These are phyloP conservation scores for Sebastes cheni DNA, from an alignment of 2,797 vertebrate species.

Conservation along the genomic window DNA sequence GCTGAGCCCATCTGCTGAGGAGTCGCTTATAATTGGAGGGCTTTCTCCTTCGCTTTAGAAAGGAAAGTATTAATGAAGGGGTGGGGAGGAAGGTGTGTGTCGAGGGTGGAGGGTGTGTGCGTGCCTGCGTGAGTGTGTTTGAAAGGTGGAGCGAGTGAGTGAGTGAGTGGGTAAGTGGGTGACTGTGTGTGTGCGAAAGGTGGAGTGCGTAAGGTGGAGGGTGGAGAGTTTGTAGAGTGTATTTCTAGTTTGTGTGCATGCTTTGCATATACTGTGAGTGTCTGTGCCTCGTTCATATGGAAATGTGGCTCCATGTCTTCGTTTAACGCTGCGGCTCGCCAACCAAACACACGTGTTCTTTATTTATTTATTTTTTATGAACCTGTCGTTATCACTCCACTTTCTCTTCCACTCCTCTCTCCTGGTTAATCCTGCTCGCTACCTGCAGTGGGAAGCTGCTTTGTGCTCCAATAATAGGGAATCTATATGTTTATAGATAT, in stretches of 20 bases:
- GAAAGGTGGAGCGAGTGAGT: slow-evolving; percentile 45
- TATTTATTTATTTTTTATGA: slow-evolving; percentile 46
- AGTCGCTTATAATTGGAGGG: slow-evolving; percentile 79
- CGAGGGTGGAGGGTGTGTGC: slow-evolving; percentile 41
- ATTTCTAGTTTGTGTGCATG: not conserved
- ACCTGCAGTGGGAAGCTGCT: slow-evolving; percentile 38
- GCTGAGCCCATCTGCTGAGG: slow-evolving; percentile 73
- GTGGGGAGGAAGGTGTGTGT: slow-evolving; percentile 65
- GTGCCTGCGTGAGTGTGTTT: slow-evolving; percentile 25
- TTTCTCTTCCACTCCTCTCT: slow-evolving; percentile 40
- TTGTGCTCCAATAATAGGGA: slow-evolving; percentile 62
- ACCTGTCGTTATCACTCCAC: slow-evolving; percentile 51
- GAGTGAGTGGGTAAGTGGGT: slow-evolving; percentile 40
- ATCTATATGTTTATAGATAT: slow-evolving; percentile 72
- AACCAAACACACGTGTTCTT: slow-evolving; percentile 28
- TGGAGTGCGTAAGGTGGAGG: slow-evolving; percentile 34
- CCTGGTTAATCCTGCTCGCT: slow-evolving; percentile 56
- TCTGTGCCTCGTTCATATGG: slow-evolving; percentile 69
- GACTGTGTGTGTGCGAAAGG: slow-evolving; percentile 55
- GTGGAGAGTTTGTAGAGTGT: slow-evolving; percentile 14
- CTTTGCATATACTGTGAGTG: slow-evolving; percentile 9
- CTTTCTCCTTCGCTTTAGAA: slow-evolving; percentile 76
- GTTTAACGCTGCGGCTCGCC: slow-evolving; percentile 49
- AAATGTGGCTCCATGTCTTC: slow-evolving; percentile 69
- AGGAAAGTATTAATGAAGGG: slow-evolving; percentile 81